A percentile compares a stretch with the other conserved stretches of the same genome.
These are phyloP conservation scores for Myotis daubentonii DNA, from an alignment of 2,797 vertebrate species.

Conservation along the genomic window DNA sequence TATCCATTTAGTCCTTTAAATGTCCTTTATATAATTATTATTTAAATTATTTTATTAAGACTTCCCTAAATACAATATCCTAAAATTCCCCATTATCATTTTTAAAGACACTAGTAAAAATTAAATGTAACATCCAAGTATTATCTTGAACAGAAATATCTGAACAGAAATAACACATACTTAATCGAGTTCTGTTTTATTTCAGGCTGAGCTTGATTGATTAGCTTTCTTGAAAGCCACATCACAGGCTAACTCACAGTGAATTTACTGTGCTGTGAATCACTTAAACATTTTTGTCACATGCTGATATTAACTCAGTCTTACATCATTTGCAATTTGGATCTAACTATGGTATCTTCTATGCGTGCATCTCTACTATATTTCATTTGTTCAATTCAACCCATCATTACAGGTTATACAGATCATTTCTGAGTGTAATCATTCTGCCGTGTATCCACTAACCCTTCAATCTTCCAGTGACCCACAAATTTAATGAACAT, in stretches of 20 bases:
- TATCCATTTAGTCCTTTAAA: background rate
- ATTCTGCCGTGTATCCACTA: background rate
- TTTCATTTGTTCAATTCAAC: conserved; percentile 41
- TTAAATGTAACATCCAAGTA: background rate
- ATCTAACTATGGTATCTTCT: background rate
- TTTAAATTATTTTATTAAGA: background rate
- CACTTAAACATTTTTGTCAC: conserved; percentile 45
- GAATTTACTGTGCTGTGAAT: conserved; percentile 47
- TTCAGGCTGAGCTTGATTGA: conserved; percentile 23
- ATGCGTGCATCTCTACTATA: background rate
- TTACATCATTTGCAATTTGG: conserved; percentile 53
- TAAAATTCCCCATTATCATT: background rate
- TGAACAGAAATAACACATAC: background rate
- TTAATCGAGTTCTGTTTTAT: background rate
- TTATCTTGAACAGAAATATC: background rate
- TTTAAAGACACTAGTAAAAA: background rate
- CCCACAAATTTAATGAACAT: conserved; percentile 8
- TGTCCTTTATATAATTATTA: background rate
- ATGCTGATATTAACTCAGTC: conserved; percentile 31
- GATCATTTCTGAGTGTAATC: conserved; percentile 42
- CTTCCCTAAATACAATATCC: background rate
- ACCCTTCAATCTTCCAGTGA: conserved; percentile 25
- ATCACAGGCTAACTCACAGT: conserved; percentile 7
- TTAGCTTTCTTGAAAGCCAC: conserved; percentile 43
- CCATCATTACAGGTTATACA: background rate